These are phyloP conservation scores for Poeciliopsis turneri DNA, from an alignment of 2,797 vertebrate genomes.

Conservation along the genomic window DNA sequence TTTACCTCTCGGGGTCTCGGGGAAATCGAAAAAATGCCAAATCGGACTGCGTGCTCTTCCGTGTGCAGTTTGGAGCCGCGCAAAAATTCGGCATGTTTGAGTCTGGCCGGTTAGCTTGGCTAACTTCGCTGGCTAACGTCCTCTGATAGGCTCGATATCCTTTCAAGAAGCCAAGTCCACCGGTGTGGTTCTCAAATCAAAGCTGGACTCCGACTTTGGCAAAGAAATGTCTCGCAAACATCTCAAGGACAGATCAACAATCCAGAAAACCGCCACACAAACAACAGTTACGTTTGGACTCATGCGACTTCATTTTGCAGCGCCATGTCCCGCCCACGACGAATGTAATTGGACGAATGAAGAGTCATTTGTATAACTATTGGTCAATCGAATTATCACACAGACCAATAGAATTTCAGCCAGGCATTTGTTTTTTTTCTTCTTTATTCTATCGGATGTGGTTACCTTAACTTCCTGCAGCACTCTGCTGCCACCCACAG, in stretches of 20 bases:
- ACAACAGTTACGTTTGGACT: constrained; percentile 31
- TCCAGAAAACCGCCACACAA: background rate
- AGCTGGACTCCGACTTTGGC: background rate
- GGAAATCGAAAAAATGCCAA: constrained; percentile 88
- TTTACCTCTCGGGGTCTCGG: constrained; percentile 85
- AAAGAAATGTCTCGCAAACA: background rate
- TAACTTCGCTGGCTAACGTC: constrained; percentile 16
- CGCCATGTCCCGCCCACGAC: constrained; percentile 13
- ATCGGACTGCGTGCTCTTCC: constrained; percentile 88
- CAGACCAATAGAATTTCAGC: constrained; percentile 8
- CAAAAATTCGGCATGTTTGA: constrained; percentile 89
- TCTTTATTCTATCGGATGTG: background rate
- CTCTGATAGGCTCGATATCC: constrained; percentile 10
- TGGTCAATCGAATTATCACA: constrained; percentile 1
- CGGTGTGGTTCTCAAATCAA: background rate
- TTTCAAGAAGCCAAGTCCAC: background rate
- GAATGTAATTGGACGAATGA: constrained; percentile 25
- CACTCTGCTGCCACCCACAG: constrained; percentile 26
- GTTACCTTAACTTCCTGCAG: background rate
- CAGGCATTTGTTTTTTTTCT: constrained; percentile 6
- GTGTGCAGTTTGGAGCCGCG: constrained; percentile 88
- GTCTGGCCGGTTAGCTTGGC: constrained; percentile 56
- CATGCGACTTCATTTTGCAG: background rate
- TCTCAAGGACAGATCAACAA: background rate
- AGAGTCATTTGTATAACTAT: background rate